These are phyloP conservation scores for Adrianichthys oophorus DNA, from an alignment of 2,797 vertebrate genomes.

Conservation along the genomic window DNA sequence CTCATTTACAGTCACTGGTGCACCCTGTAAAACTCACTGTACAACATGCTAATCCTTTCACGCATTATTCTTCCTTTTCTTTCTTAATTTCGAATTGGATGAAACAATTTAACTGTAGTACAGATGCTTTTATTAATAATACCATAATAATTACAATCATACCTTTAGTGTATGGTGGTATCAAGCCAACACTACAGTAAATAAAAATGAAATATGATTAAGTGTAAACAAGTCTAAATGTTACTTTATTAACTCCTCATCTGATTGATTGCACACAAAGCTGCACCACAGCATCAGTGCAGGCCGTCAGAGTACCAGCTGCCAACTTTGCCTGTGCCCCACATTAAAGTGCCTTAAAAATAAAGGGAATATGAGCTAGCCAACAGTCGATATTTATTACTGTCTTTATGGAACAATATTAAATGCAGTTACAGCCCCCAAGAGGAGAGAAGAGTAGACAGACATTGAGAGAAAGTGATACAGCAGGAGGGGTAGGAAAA, in stretches of 20 bases:
- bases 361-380: conserved; percentile 66
- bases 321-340: conserved; percentile 60
- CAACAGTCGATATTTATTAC: conserved; percentile 79
- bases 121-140: neutral
- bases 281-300: conserved; percentile 21
- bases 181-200: conserved; percentile 10
- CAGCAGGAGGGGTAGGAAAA: conserved; percentile 24
- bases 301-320: conserved; percentile 34
- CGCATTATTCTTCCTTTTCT: too few relatives aligned
- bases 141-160: neutral
- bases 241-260: conserved; percentile 30
- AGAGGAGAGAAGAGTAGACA: conserved; percentile 45
- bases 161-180: neutral
- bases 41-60: too few relatives aligned
- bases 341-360: conserved; percentile 58
- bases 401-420: conserved; percentile 77
- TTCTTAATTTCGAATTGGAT: neutral
- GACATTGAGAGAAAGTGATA: conserved; percentile 38
- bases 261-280: conserved; percentile 21
- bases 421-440: conserved; percentile 73
- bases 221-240: conserved; percentile 7
- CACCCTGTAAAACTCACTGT: too few relatives aligned
- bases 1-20: too few relatives aligned
- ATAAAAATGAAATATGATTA: conserved; percentile 7
- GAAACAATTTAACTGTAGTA: too few relatives aligned